Percentiles rank a stretch among this genome's conserved stretches.
Evolutionary conservation across 2,797 vertebrate genomes (phyloP).

Genomic region (Pristis pectinata): DNA sequence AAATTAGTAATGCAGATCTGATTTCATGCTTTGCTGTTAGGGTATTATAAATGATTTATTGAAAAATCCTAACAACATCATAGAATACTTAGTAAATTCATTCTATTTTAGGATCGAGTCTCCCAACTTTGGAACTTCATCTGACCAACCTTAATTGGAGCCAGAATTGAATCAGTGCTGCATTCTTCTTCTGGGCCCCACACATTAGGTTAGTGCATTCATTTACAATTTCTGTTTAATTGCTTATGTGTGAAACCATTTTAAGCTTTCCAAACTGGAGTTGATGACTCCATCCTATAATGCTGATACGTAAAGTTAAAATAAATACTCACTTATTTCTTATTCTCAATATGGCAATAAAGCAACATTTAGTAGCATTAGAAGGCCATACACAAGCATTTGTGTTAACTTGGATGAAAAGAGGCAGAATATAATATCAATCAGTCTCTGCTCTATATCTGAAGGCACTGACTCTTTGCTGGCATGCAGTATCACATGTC

Average conservation of each 20-base stretch:
- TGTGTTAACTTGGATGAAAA: neutral
- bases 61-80: neutral
- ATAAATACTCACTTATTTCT: neutral
- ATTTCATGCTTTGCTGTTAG: neutral
- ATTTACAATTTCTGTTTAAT: neutral
- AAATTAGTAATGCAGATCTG: neutral
- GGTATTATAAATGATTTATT: neutral
- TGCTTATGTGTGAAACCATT: neutral
- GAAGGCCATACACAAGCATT: neutral
- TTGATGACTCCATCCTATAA: neutral
- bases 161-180: neutral
- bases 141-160: neutral
- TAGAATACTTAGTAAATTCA: neutral
- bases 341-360: neutral
- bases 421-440: neutral
- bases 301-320: neutral
- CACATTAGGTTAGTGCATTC: neutral
- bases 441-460: neutral
- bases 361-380: neutral
- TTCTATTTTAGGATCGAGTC: neutral
- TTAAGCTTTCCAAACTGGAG: neutral
- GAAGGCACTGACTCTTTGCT: neutral
- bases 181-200: neutral
- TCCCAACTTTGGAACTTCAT: neutral
- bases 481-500: neutral